Percentiles rank a stretch among this genome's conserved stretches.
phyloP scores from a whole-genome alignment of 2,888 invertebrate species.

The Callyntrura sp. region DNA sequence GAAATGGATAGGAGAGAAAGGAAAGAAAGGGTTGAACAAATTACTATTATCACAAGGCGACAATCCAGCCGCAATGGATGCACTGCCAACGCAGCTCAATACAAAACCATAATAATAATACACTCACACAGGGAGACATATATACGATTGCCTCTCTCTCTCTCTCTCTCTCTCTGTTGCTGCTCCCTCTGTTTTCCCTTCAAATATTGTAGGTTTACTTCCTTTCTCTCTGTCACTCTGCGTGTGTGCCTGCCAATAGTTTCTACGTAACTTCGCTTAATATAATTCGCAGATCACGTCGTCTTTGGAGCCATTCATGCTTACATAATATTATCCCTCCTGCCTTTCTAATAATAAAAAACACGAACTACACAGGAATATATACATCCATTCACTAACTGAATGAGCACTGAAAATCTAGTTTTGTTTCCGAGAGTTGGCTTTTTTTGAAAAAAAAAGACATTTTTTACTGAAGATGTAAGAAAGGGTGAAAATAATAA shows the following conservation, averaged over 20 bases:
- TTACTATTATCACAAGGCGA: slow-evolving; percentile 77
- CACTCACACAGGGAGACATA: background rate
- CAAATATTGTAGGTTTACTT: slow-evolving; percentile 42
- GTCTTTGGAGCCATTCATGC: slow-evolving; percentile 63
- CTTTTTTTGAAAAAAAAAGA: background rate
- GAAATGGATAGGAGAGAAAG: slow-evolving; percentile 1
- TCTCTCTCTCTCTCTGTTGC: slow-evolving; percentile 9
- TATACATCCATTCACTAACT: background rate
- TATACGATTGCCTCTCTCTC: slow-evolving; percentile 1
- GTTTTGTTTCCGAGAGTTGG: background rate
- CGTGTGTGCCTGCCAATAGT: slow-evolving; percentile 8
- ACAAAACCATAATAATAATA: slow-evolving; percentile 21
- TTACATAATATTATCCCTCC: slow-evolving; percentile 53
- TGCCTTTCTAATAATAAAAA: slow-evolving; percentile 25
- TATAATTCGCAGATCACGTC: slow-evolving; percentile 75
- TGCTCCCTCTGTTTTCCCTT: slow-evolving; percentile 49
- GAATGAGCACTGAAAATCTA: background rate
- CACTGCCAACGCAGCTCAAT: slow-evolving; percentile 30
- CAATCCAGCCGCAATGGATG: slow-evolving; percentile 70
- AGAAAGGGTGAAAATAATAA: background rate
- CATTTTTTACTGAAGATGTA: background rate
- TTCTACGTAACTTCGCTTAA: slow-evolving; percentile 40
- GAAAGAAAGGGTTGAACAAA: slow-evolving; percentile 70
- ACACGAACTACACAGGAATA: background rate
- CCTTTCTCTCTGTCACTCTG: slow-evolving; percentile 25